Percentiles rank a stretch among this genome's conserved stretches.
phyloP scores from a whole-genome alignment of 1,140 invertebrate species.

The Pogonognathellus flavescens region DNA sequence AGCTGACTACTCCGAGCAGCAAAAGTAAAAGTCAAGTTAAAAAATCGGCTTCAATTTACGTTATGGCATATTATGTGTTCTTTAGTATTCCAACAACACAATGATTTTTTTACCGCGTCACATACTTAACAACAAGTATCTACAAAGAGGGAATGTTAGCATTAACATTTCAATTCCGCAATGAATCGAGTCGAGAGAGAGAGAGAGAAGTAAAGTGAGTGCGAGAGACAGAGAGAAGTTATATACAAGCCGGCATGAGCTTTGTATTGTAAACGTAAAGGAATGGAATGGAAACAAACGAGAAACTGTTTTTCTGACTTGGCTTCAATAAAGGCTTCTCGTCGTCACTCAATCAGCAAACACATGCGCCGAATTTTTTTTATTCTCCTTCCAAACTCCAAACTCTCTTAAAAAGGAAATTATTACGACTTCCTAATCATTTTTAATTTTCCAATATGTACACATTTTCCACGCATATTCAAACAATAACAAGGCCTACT shows the following conservation, averaged over 20 bases:
- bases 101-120: slow-evolving; percentile 20
- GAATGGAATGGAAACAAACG: slow-evolving; percentile 48
- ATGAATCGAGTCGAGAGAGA: slow-evolving; percentile 27
- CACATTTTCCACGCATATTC: no score
- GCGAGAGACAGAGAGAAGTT: no score
- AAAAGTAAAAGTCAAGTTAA: slow-evolving; percentile 46
- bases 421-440: slow-evolving; percentile 67
- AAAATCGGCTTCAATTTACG: slow-evolving; percentile 40
- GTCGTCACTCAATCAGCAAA: slow-evolving; percentile 43
- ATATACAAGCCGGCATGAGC: not conserved
- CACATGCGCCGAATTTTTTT: slow-evolving; percentile 52
- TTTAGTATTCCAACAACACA: slow-evolving; percentile 43
- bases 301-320: slow-evolving; percentile 45
- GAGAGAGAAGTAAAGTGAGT: not conserved
- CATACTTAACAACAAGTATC: slow-evolving; percentile 10
- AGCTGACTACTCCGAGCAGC: not conserved
- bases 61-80: slow-evolving; percentile 38
- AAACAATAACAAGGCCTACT: no score
- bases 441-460: slow-evolving; percentile 55
- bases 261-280: not conserved
- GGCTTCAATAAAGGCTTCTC: slow-evolving; percentile 12
- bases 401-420: slow-evolving; percentile 66
- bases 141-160: slow-evolving; percentile 38
- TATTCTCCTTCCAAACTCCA: slow-evolving; percentile 31
- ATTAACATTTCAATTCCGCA: slow-evolving; percentile 48